phyloP scores from a whole-genome alignment of 2,888 invertebrate genomes.

The Blera fallax region DNA sequence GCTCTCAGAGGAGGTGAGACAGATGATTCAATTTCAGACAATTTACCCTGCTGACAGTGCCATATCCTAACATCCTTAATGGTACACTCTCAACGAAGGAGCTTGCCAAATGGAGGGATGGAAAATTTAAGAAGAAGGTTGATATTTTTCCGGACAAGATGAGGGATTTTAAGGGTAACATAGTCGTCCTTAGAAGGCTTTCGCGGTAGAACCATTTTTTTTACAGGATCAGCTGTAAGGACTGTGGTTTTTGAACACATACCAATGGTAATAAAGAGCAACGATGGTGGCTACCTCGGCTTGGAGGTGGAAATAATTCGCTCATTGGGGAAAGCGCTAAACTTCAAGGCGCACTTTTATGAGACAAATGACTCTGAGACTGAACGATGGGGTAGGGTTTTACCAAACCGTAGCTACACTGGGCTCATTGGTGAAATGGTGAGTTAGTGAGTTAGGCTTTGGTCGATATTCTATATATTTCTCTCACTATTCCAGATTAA shows the following conservation, averaged over 20 bases:
- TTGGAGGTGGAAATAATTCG: constrained; percentile 81
- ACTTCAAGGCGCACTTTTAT: constrained; percentile 87
- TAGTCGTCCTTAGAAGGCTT: not conserved
- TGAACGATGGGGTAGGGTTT: constrained; percentile 87
- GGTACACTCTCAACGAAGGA: constrained; percentile 84
- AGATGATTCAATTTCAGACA: constrained; percentile 81
- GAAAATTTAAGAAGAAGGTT: constrained; percentile 82
- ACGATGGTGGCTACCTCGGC: constrained; percentile 74
- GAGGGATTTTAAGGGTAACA: constrained; percentile 78
- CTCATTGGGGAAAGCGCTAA: constrained; percentile 86
- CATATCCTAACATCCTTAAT: constrained; percentile 86
- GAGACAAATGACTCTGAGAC: constrained; percentile 84
- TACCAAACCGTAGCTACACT: constrained; percentile 86
- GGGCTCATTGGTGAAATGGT: constrained; percentile 89
- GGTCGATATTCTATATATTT: no score
- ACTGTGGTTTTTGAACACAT: constrained; percentile 77
- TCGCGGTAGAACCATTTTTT: not conserved
- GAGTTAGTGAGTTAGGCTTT: not conserved
- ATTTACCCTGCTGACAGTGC: constrained; percentile 88
- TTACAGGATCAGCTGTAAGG: constrained; percentile 76
- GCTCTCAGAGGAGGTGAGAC: no score
- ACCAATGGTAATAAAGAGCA: constrained; percentile 77
- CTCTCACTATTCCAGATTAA: constrained; percentile 79
- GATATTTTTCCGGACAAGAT: constrained; percentile 80
- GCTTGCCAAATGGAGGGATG: constrained; percentile 87